These are phyloP conservation scores for Lepas anatifera DNA, from an alignment of 2,888 invertebrate species.

Conservation along the genomic window DNA sequence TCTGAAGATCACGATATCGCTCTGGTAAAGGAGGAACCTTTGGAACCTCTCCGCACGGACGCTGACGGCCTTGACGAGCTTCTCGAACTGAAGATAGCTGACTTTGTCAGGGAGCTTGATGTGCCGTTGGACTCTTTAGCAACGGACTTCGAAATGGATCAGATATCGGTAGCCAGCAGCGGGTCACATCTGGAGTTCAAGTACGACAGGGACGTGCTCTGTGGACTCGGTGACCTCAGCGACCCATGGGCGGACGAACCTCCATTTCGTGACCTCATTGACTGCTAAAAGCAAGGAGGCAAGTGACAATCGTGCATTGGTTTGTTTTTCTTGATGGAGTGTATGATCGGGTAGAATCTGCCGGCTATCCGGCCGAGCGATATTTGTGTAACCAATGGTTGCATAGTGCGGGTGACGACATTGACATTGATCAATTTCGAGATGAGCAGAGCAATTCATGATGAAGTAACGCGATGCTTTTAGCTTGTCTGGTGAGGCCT, in stretches of 20 bases:
- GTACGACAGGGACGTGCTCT: constrained; percentile 24
- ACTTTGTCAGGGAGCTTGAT: constrained; percentile 19
- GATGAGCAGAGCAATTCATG: too few species aligned
- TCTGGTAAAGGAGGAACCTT: neutral
- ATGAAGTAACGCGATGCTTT: too few species aligned
- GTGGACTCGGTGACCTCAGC: neutral
- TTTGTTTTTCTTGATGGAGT: too few species aligned
- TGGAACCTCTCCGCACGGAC: neutral
- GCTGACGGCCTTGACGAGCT: constrained; percentile 5
- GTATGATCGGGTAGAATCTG: too few species aligned
- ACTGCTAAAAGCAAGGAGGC: constrained; percentile 3
- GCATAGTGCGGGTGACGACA: too few species aligned
- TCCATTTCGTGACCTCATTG: neutral
- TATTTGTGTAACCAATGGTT: too few species aligned
- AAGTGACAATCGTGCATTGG: too few species aligned
- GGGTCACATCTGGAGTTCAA: constrained; percentile 26
- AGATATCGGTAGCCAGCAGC: constrained; percentile 22
- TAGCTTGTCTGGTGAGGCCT: neutral
- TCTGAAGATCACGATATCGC: neutral
- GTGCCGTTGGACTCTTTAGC: constrained; percentile 24
- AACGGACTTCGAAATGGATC: constrained; percentile 24
- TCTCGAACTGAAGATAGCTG: neutral
- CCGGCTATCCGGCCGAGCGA: too few species aligned
- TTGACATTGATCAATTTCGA: too few species aligned
- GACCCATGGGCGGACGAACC: constrained; percentile 4